A percentile compares a stretch with the other conserved stretches of the same genome.
These are phyloP conservation scores for Protonemura montana DNA, from an alignment of 2,888 invertebrate genomes.

Conservation along the genomic window DNA sequence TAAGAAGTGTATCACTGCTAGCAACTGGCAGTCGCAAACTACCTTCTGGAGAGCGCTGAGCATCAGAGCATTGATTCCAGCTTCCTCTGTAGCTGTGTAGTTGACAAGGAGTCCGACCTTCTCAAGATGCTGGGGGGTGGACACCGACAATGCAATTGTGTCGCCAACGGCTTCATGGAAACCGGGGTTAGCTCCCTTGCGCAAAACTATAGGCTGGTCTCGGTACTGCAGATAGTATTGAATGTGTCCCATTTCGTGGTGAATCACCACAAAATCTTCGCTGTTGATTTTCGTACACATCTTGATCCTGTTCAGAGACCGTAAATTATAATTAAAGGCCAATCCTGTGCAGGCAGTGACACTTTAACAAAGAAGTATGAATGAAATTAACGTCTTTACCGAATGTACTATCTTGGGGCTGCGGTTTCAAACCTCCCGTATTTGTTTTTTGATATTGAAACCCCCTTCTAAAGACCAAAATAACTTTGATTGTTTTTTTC, in stretches of 20 bases:
- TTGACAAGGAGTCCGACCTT: slow-evolving; percentile 58
- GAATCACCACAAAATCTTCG: slow-evolving; percentile 57
- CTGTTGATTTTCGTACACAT: slow-evolving; percentile 57
- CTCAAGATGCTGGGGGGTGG: slow-evolving; percentile 63
- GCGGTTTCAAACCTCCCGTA: too few relatives aligned
- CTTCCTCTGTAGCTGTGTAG: slow-evolving; percentile 52
- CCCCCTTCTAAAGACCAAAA: too few relatives aligned
- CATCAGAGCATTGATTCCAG: slow-evolving; percentile 61
- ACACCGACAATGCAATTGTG: slow-evolving; percentile 67
- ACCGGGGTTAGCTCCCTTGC: slow-evolving; percentile 58
- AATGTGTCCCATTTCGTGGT: slow-evolving; percentile 68
- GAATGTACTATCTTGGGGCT: too few relatives aligned
- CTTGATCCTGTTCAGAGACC: slow-evolving; percentile 55
- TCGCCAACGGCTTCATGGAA: slow-evolving; percentile 73
- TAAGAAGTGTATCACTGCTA: too few relatives aligned
- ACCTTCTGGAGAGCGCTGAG: slow-evolving; percentile 59
- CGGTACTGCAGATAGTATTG: slow-evolving; percentile 71
- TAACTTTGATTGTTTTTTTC: too few relatives aligned
- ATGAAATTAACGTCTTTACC: too few relatives aligned
- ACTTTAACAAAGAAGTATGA: too few relatives aligned
- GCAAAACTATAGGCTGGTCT: slow-evolving; percentile 63
- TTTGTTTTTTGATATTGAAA: too few relatives aligned
- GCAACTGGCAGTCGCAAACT: too few relatives aligned
- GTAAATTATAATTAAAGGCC: too few relatives aligned
- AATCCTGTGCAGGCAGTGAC: too few relatives aligned